Percentiles rank a stretch among this genome's conserved stretches.
Conservation (phyloP, 2,797 vertebrate species). For the Leptatherina wallacei region DNA sequence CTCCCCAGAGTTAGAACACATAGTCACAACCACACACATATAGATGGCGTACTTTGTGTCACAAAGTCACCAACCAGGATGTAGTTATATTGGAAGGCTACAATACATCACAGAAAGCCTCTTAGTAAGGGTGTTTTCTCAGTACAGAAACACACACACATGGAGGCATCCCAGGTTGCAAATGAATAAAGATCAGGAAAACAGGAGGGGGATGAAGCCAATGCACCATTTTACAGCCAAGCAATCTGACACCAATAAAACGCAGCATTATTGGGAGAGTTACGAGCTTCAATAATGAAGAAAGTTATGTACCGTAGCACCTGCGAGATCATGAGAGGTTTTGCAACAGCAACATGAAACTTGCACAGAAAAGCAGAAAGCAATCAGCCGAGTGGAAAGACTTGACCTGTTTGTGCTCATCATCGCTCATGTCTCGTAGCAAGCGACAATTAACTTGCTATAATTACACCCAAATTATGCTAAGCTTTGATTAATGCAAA, state of each 20-base stretch:
- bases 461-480: constrained; percentile 35
- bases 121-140: constrained; percentile 50
- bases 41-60: constrained; percentile 35
- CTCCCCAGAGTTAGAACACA: constrained; percentile 51
- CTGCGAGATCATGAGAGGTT: constrained; percentile 24
- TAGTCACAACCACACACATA: constrained; percentile 20
- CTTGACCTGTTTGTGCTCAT: constrained; percentile 48
- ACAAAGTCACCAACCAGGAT: constrained; percentile 52
- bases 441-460: constrained; percentile 48
- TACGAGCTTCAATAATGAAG: constrained; percentile 67
- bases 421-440: constrained; percentile 15
- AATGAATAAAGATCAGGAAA: constrained; percentile 61
- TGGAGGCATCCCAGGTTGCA: constrained; percentile 34
- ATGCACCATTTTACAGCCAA: constrained; percentile 71
- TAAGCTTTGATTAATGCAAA: constrained; percentile 47
- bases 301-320: constrained; percentile 69
- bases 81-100: constrained; percentile 55
- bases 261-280: constrained; percentile 65
- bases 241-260: constrained; percentile 74
- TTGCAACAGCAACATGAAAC: constrained; percentile 13
- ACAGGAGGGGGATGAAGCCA: constrained; percentile 58
- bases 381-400: constrained; percentile 37
- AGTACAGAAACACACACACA: constrained; percentile 9
- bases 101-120: constrained; percentile 41
- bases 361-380: constrained; percentile 11